These are phyloP conservation scores for Sorex maritimensis DNA, from an alignment of 2,797 vertebrate species.

Conservation along the genomic window DNA sequence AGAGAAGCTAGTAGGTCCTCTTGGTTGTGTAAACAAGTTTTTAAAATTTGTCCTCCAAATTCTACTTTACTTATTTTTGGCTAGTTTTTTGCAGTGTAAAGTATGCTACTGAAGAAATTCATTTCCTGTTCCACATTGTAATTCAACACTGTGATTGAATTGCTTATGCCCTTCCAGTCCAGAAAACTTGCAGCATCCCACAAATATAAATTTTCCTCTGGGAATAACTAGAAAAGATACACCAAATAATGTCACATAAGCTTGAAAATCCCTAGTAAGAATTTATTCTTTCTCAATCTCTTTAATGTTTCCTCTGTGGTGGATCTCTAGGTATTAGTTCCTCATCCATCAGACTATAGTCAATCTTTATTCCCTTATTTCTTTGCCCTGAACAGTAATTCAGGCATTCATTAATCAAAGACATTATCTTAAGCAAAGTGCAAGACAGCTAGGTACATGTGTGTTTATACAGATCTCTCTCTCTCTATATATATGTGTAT, in stretches of 20 bases:
- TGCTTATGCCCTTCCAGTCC: background rate
- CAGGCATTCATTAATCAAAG: conserved; percentile 31
- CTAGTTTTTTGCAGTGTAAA: conserved; percentile 7
- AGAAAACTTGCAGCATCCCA: background rate
- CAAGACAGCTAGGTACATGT: background rate
- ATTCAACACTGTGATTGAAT: background rate
- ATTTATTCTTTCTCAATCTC: background rate
- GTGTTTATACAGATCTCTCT: background rate
- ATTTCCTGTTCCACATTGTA: background rate
- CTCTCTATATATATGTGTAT: background rate
- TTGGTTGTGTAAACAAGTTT: conserved; percentile 39
- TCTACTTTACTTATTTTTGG: conserved; percentile 15
- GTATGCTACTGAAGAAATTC: background rate
- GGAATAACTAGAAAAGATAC: background rate
- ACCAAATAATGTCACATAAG: background rate
- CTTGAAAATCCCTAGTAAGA: background rate
- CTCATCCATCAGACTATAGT: background rate
- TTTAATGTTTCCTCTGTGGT: background rate
- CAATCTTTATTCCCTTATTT: conserved; percentile 8
- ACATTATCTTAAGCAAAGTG: background rate
- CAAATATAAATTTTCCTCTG: background rate
- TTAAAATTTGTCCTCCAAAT: conserved; percentile 22
- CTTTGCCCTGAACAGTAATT: conserved; percentile 3
- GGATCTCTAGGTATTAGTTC: background rate
- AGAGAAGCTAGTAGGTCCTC: conserved; percentile 42